Evolutionary conservation across 35 echinoderm and acorn worm genomes (phyloP), one percentile per base, ranked within the genome.

Genomic region (Nesometra sesokonis): DNA sequence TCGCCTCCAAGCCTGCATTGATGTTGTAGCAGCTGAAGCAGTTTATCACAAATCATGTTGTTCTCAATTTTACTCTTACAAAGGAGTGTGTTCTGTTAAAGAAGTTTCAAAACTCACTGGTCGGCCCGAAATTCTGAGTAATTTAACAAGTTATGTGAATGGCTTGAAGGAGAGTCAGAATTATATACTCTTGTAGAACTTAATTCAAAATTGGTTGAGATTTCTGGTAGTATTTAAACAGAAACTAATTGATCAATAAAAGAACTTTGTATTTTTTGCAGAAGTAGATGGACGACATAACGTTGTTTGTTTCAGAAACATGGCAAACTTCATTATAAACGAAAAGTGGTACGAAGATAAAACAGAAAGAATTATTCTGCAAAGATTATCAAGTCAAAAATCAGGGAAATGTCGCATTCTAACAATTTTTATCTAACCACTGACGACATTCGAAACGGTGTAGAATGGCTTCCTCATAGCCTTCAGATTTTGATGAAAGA

Each of bases 211-310:
- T 57, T 86, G 84, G 17, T 7, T 17, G 57, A 77, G 57, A 30
- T 86, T 30, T 21, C 37, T 32, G 84, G 30, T 17, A 35, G 35
- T 11, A 27, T 33, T 88, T 9, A 88, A 88, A 57, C 77, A 47
- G 34, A 87, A 88, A 52, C 79, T 88, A 27, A 21, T 38, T 35
- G 87, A 88, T 40, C 79, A 82, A 32, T 88, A 80, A 33, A 46
- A 46, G 17, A 21, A 88, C 7, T 33, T 38, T 32, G 29, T 89
- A 8, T 82, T 89, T 35, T 82, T 89, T 30, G 79, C 87, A 0
- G 80, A 89, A 36, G 46, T 82, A 11, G 34, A 89, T 32, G 80
- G 87, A 32, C 21, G 35, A 23, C 33, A 31, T 3, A 83, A 82
- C 77, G 80, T 89, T 31, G 87, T 89, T 30, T 82, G 78, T 39